These are phyloP conservation scores for Agonopterix heracliana DNA, from an alignment of 2,888 invertebrate species.

Conservation along the genomic window DNA sequence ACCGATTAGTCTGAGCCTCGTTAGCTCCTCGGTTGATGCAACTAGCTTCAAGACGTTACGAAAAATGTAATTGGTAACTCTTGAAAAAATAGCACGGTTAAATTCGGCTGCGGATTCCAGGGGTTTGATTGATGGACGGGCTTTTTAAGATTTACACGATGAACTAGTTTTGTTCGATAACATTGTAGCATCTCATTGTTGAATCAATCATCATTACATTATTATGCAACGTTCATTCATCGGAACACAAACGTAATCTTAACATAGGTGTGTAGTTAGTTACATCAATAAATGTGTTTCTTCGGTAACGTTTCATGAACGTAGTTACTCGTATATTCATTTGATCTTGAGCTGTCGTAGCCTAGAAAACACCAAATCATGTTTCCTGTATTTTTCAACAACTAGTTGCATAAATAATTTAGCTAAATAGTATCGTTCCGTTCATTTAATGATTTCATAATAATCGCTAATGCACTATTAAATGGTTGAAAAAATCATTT, in stretches of 20 bases:
- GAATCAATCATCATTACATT: conserved; percentile 19
- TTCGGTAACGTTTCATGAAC: too few relatives aligned
- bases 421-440: too few relatives aligned
- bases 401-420: too few relatives aligned
- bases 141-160: conserved; percentile 16
- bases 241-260: background rate
- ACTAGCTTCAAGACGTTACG: conserved; percentile 33
- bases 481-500: too few relatives aligned
- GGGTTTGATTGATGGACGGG: conserved; percentile 28
- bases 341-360: too few relatives aligned
- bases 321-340: too few relatives aligned
- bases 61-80: conserved; percentile 47
- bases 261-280: too few relatives aligned
- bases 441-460: too few relatives aligned
- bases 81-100: conserved; percentile 31
- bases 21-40: conserved; percentile 40
- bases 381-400: too few relatives aligned
- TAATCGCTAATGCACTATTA: too few relatives aligned
- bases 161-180: conserved; percentile 13
- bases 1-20: conserved; percentile 47
- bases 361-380: too few relatives aligned
- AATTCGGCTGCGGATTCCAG: conserved; percentile 24
- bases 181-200: conserved; percentile 9
- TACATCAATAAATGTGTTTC: too few relatives aligned
- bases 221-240: background rate